These are phyloP conservation scores for Latrodectus elegans DNA, from an alignment of 2,888 invertebrate species.

Conservation along the genomic window DNA sequence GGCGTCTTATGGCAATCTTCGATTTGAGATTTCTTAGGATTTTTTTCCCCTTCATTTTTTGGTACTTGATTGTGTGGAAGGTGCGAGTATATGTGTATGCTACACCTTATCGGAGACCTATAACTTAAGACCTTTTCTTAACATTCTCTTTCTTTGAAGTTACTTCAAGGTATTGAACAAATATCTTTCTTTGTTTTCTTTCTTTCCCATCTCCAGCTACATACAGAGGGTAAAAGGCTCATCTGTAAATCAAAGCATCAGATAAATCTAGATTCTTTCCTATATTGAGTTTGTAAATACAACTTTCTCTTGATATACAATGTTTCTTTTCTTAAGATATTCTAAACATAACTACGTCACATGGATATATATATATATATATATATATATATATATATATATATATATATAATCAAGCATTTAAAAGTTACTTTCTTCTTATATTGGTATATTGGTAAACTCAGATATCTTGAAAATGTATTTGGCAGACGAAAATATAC, in stretches of 20 bases:
- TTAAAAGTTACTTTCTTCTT: no score
- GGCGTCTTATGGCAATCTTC: slow-evolving; percentile 66
- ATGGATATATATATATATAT: no score
- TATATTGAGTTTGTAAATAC: no score
- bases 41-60: slow-evolving; percentile 18
- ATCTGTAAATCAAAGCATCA: neutral
- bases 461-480: no score
- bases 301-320: no score
- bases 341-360: no score
- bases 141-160: neutral
- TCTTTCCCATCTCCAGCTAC: neutral
- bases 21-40: slow-evolving; percentile 56
- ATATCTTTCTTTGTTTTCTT: neutral
- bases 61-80: slow-evolving; percentile 57
- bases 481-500: no score
- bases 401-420: no score
- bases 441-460: no score
- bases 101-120: slow-evolving; percentile 59
- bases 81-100: slow-evolving; percentile 40
- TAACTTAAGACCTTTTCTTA: slow-evolving; percentile 38
- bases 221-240: neutral
- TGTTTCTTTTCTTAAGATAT: no score
- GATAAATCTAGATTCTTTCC: no score
- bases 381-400: no score
- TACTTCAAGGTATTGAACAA: neutral